Evolutionary conservation across 2,888 invertebrate species (phyloP).

Genomic region (Deilephila porcellus): DNA sequence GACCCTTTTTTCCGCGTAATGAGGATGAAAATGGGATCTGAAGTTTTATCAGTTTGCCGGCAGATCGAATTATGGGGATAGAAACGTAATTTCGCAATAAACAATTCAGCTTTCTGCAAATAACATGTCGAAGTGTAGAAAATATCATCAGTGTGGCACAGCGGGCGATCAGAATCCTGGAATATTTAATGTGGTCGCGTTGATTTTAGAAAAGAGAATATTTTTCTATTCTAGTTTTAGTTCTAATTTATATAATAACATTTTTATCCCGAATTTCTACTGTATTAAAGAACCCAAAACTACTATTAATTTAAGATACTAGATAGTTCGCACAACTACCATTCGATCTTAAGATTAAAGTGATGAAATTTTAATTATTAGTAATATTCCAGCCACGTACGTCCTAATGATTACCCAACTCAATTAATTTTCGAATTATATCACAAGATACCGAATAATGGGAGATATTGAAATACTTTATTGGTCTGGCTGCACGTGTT

Average conservation of each 20-base stretch:
- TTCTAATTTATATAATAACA: neutral
- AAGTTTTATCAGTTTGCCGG: slow-evolving; percentile 46
- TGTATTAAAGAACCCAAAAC: too few species aligned
- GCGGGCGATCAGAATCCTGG: neutral
- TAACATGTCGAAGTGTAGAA: neutral
- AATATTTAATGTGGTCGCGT: neutral
- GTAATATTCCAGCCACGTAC: slow-evolving; percentile 7
- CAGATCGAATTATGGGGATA: slow-evolving; percentile 37
- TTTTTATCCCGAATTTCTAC: neutral
- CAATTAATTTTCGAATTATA: slow-evolving; percentile 8
- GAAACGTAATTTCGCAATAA: slow-evolving; percentile 31
- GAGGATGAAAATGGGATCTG: slow-evolving; percentile 45
- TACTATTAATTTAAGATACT: too few species aligned
- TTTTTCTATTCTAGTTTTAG: neutral
- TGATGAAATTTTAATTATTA: neutral
- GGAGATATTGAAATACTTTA: neutral
- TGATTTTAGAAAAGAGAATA: neutral
- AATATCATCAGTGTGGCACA: neutral
- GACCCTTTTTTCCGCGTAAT: slow-evolving; percentile 53
- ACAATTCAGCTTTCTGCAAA: slow-evolving; percentile 13
- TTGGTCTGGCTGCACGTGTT: slow-evolving; percentile 1
- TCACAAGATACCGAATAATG: slow-evolving; percentile 14
- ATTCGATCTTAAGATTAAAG: neutral
- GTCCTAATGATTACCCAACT: slow-evolving; percentile 5
- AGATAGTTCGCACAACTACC: too few species aligned